Percentiles rank a stretch among this genome's conserved stretches.
phyloP scores from a whole-genome alignment of 1,140 invertebrate species.

The Diabrotica undecimpunctata region DNA sequence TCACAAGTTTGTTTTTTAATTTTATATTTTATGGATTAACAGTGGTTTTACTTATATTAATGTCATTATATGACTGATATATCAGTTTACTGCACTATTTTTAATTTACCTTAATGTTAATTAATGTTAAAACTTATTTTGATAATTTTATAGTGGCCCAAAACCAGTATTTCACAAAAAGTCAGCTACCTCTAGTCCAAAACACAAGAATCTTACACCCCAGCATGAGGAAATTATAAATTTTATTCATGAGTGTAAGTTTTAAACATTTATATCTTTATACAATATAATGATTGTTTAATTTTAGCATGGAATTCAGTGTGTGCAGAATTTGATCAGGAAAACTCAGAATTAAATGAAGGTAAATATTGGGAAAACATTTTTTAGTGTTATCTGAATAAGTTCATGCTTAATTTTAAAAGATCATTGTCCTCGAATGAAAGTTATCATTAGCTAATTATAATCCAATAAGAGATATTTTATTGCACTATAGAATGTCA shows the following conservation, averaged over 20 bases:
- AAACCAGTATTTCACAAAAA: constrained; percentile 51
- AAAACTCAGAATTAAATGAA: constrained; percentile 22
- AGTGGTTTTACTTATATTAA: no score
- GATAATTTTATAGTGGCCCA: constrained; percentile 43
- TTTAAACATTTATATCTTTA: neutral
- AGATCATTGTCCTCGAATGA: no score
- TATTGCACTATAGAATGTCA: no score
- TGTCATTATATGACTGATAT: no score
- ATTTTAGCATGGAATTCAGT: constrained; percentile 40
- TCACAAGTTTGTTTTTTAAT: no score
- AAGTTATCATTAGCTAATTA: no score
- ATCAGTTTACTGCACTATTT: no score
- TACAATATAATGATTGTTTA: neutral
- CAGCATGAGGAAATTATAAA: constrained; percentile 52
- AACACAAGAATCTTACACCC: constrained; percentile 45
- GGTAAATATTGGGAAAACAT: neutral
- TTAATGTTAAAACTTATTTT: no score
- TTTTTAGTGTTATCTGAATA: neutral
- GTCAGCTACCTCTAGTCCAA: constrained; percentile 36
- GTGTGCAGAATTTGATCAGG: constrained; percentile 33
- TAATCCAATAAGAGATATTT: no score
- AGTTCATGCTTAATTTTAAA: no score
- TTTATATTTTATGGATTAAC: no score
- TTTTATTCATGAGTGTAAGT: constrained; percentile 46
- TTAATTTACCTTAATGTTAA: no score